Conservation (phyloP, 2,888 invertebrate species). For the Heliconius aoede region DNA sequence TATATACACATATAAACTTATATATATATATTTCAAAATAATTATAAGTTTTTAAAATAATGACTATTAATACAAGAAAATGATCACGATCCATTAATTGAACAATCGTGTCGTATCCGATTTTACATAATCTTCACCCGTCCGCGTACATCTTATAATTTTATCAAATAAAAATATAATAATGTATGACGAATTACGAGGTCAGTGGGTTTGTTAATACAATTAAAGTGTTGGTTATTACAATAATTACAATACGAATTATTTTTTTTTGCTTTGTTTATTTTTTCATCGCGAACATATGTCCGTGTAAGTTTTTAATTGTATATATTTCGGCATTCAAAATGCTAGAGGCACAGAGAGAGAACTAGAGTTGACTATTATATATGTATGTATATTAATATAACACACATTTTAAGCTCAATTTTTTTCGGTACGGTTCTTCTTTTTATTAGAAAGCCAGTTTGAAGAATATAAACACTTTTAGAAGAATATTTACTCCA, state of each 20-base stretch:
- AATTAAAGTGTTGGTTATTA: conserved; percentile 18
- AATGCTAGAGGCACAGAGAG: no score
- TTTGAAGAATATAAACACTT: no score
- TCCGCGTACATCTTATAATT: neutral
- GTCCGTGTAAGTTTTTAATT: neutral
- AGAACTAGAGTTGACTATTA: no score
- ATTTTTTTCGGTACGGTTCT: no score
- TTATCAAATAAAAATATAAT: conserved; percentile 19
- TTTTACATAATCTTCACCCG: conserved; percentile 7
- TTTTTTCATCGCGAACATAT: neutral
- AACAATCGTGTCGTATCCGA: conserved; percentile 1
- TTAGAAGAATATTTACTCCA: no score
- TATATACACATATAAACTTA: no score
- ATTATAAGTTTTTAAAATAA: conserved; percentile 4
- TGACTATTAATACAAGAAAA: neutral
- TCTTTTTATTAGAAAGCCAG: no score
- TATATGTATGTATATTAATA: no score
- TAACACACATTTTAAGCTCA: no score
- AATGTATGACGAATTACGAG: conserved; percentile 19
- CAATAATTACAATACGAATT: conserved; percentile 2
- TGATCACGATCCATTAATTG: conserved; percentile 23
- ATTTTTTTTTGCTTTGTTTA: neutral
- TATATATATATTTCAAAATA: neutral
- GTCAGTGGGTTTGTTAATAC: conserved; percentile 15
- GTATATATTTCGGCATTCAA: neutral